A percentile compares a stretch with the other conserved stretches of the same genome.
phyloP scores from a whole-genome alignment of 2,888 invertebrate species.

The Ochropacha duplaris region DNA sequence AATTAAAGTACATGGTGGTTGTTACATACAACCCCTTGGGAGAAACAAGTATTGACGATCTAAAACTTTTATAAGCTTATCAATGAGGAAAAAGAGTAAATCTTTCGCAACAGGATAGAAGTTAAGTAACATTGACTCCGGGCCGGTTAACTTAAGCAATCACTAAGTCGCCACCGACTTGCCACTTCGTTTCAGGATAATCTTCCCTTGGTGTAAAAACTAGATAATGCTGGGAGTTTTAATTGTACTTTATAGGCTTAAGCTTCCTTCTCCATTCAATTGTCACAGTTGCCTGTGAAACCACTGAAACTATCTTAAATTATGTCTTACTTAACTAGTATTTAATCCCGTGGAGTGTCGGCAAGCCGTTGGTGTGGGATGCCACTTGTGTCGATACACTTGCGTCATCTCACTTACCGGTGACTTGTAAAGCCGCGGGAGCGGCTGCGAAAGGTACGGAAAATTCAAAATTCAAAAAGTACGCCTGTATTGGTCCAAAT shows the following conservation, averaged over 20 bases:
- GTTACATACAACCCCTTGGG: background rate
- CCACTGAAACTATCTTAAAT: background rate
- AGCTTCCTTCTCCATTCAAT: background rate
- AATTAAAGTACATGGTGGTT: too few species aligned
- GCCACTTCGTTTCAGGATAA: slow-evolving; percentile 16
- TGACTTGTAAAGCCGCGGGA: too few species aligned
- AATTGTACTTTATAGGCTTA: background rate
- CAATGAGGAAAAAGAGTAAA: slow-evolving; percentile 3
- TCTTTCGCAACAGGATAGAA: slow-evolving; percentile 2
- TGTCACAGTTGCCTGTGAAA: background rate
- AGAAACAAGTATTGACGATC: background rate
- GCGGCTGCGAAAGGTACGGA: too few species aligned
- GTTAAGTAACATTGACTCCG: slow-evolving; percentile 4
- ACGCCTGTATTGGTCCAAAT: too few species aligned
- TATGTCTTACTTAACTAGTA: background rate
- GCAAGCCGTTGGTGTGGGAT: too few species aligned
- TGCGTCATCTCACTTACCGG: too few species aligned
- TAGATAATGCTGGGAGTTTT: background rate
- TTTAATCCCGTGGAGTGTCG: too few species aligned
- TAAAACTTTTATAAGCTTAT: background rate
- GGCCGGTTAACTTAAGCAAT: background rate
- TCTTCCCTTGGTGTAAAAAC: background rate
- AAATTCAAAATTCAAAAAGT: too few species aligned
- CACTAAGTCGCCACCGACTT: slow-evolving; percentile 16
- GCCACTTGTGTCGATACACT: too few species aligned